Evolutionary conservation across 2,113 vertebrate genomes (phyloP), one percentile per base, ranked within the genome.

Genomic region (Ptychochromis oligacanthus): DNA sequence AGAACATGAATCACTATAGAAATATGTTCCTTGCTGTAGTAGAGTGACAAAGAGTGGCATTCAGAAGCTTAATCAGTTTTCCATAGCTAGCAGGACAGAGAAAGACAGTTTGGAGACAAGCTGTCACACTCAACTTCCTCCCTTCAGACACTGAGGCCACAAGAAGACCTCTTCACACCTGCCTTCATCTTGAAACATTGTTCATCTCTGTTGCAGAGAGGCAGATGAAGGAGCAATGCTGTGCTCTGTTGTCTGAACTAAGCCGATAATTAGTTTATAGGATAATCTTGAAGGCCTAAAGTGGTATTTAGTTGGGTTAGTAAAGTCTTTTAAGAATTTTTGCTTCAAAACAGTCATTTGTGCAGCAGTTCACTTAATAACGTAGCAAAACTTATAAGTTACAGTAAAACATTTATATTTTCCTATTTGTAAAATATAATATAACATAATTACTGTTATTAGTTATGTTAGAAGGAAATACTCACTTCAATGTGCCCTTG

Each of bases 201-300:
- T 85, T 64, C 62, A 64, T 83, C 65, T 20, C 59, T 54, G 83
- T 80, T 81, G 75, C 43, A 86, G 74, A 61, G 64, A 58, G 13
- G 52, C 78, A 82, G 82, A 89, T 67, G 78, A 91, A 64, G 38
- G 34, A 84, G 85, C 85, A 81, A 67, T 58, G 62, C n/a, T 83
- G 55, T 79, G 58, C 75, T 87, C 65, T 55, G 18, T 65, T 83
- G 76, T 72, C 67, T 62, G 38, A 82, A 55, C 75, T 80, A 67
- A 90, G 81, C 72, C 28, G 15, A 17, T 87, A 88, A 93, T 93
- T 86, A 88, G 54, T 91, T 89, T 86, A 93, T 56, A 74, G 77
- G 85, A 92, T 92, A 77, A 92, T 86, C 75, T 72, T 54, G 72
- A 83, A 85, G 67, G 52, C 34, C 83, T 87, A 60, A 81, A 91